These are phyloP conservation scores for Rhimphoctona megacephalus DNA, from an alignment of 2,888 invertebrate genomes.

Conservation along the genomic window DNA sequence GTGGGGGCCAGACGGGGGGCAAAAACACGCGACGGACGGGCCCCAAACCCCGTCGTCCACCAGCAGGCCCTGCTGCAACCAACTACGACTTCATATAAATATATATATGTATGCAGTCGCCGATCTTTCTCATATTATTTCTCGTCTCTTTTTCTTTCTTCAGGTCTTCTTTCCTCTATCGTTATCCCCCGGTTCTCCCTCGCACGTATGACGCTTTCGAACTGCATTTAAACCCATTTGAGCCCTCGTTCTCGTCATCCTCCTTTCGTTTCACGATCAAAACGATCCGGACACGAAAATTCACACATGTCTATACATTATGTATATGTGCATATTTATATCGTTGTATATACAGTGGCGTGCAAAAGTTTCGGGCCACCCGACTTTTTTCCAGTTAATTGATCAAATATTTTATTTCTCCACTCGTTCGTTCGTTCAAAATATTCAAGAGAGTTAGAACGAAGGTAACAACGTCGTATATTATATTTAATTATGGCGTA, in stretches of 20 bases:
- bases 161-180: conserved; percentile 48
- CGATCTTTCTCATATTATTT: conserved; percentile 58
- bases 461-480: no score
- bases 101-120: conserved; percentile 31
- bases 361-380: no score
- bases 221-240: conserved; percentile 41
- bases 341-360: background rate
- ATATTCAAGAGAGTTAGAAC: no score
- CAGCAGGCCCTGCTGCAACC: conserved; percentile 73
- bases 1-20: conserved; percentile 82
- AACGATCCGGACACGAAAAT: conserved; percentile 15
- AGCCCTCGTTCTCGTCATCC: conserved; percentile 30
- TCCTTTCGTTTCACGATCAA: conserved; percentile 31
- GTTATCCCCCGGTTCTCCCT: conserved; percentile 36
- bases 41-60: conserved; percentile 75
- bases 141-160: conserved; percentile 24
- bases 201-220: conserved; percentile 43
- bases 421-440: no score
- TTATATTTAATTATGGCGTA: no score
- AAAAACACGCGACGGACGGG: conserved; percentile 80
- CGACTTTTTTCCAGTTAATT: no score
- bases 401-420: no score
- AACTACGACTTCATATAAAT: conserved; percentile 64
- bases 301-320: background rate
- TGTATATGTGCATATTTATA: background rate